Percentiles rank a stretch among this genome's conserved stretches.
phyloP scores from a whole-genome alignment of 2,113 vertebrate genomes.

The Rafetus swinhoei region DNA sequence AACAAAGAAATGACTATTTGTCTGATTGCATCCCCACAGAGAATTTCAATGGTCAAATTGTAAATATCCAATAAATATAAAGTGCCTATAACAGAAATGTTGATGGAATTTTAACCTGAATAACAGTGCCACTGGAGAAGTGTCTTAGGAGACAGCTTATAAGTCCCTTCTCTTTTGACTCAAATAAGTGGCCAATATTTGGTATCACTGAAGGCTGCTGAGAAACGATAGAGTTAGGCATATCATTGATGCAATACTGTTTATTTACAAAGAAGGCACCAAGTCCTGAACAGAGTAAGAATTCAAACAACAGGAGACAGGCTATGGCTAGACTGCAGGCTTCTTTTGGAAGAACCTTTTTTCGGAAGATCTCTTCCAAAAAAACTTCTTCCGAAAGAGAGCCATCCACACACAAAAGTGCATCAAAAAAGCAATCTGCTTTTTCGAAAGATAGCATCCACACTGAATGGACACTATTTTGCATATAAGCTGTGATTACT shows the following conservation, averaged over 20 bases:
- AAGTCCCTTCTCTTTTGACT: not conserved
- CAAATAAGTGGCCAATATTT: not conserved
- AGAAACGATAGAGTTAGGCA: not conserved
- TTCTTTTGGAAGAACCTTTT: too few species aligned
- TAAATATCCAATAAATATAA: conserved; percentile 35
- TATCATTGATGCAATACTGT: not conserved
- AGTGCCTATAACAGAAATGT: conserved; percentile 26
- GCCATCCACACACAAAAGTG: too few species aligned
- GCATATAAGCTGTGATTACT: too few species aligned
- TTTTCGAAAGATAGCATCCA: too few species aligned
- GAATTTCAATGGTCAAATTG: not conserved
- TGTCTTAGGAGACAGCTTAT: not conserved
- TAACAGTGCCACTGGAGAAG: not conserved
- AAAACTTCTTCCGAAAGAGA: too few species aligned
- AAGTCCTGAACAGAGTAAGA: not conserved
- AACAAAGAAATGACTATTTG: conserved; percentile 13
- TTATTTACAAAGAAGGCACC: not conserved
- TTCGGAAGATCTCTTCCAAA: too few species aligned
- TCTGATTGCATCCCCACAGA: conserved; percentile 2
- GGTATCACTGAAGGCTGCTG: not conserved
- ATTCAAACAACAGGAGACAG: not conserved
- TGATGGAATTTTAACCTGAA: not conserved
- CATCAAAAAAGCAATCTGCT: too few species aligned
- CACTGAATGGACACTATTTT: too few species aligned
- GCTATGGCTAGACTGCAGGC: too few species aligned